phyloP scores from a whole-genome alignment of 1,140 invertebrate species.

The Dendroctonus valens region DNA sequence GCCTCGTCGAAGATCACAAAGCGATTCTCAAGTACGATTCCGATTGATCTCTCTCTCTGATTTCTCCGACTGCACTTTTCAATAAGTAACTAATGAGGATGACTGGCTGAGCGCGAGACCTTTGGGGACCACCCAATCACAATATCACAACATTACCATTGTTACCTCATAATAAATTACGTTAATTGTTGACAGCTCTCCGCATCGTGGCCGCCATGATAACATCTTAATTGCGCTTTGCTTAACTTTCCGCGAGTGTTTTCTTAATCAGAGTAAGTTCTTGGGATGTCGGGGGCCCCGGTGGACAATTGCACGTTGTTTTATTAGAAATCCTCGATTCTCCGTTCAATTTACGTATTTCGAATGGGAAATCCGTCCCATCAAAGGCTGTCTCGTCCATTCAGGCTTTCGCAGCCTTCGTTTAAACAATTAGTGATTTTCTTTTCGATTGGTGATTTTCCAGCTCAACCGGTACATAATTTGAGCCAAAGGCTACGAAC shows the following conservation, averaged over 20 bases:
- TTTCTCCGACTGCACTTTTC: slow-evolving; percentile 38
- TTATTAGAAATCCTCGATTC: neutral
- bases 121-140: slow-evolving; percentile 47
- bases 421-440: too few species aligned
- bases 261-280: slow-evolving; percentile 44
- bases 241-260: slow-evolving; percentile 48
- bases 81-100: slow-evolving; percentile 49
- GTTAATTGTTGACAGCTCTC: slow-evolving; percentile 50
- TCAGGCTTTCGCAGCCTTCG: too few species aligned
- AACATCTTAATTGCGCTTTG: slow-evolving; percentile 50
- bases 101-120: slow-evolving; percentile 37
- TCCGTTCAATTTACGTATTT: too few species aligned
- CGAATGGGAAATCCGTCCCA: too few species aligned
- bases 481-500: too few species aligned
- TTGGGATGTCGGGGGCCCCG: neutral
- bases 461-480: too few species aligned
- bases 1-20: slow-evolving; percentile 9
- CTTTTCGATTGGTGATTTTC: too few species aligned
- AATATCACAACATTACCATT: slow-evolving; percentile 50
- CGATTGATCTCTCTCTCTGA: slow-evolving; percentile 8
- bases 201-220: slow-evolving; percentile 47
- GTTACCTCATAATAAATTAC: slow-evolving; percentile 51
- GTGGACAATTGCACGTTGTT: slow-evolving; percentile 2
- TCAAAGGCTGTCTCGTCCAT: too few species aligned
- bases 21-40: neutral